These are phyloP conservation scores for Scaptomyza montana DNA, from an alignment of 1,140 invertebrate genomes.

Conservation along the genomic window DNA sequence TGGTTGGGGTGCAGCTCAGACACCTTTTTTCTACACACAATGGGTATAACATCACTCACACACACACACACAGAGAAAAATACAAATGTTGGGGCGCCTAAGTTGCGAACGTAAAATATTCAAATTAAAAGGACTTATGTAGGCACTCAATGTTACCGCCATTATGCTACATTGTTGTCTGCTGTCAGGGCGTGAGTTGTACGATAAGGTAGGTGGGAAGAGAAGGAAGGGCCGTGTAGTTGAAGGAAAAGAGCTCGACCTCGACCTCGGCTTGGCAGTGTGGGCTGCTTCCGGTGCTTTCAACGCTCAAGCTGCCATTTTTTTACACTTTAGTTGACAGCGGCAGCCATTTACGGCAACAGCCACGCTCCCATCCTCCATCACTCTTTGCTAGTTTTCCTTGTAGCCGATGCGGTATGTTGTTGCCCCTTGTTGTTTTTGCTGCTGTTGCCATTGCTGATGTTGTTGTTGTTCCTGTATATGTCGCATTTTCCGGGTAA, in stretches of 20 bases:
- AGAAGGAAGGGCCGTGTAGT: neutral
- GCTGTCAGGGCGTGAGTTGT: conserved; percentile 22
- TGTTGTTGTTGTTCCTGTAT: conserved; percentile 54
- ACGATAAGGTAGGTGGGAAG: neutral
- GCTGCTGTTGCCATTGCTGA: conserved; percentile 16
- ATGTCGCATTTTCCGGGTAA: conserved; percentile 79
- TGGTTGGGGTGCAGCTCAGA: conserved; percentile 52
- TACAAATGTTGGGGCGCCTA: conserved; percentile 24
- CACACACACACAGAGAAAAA: conserved; percentile 19
- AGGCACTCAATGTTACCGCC: conserved; percentile 82
- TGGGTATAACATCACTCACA: conserved; percentile 53
- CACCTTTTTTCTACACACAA: conserved; percentile 41
- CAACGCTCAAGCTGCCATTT: conserved; percentile 75
- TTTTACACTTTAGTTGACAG: conserved; percentile 81
- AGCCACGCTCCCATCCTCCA: conserved; percentile 34
- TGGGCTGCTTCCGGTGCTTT: conserved; percentile 66
- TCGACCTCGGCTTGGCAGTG: conserved; percentile 59
- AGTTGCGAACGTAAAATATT: conserved; percentile 75
- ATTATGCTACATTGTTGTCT: conserved; percentile 80
- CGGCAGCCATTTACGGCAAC: conserved; percentile 66
- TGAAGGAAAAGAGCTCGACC: conserved; percentile 44
- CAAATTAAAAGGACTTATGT: conserved; percentile 83
- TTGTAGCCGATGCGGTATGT: conserved; percentile 37
- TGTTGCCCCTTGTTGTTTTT: neutral
- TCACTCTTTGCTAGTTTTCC: conserved; percentile 47